phyloP scores from a whole-genome alignment of 2,888 invertebrate genomes.

The Brachypalpus laphriformis region DNA sequence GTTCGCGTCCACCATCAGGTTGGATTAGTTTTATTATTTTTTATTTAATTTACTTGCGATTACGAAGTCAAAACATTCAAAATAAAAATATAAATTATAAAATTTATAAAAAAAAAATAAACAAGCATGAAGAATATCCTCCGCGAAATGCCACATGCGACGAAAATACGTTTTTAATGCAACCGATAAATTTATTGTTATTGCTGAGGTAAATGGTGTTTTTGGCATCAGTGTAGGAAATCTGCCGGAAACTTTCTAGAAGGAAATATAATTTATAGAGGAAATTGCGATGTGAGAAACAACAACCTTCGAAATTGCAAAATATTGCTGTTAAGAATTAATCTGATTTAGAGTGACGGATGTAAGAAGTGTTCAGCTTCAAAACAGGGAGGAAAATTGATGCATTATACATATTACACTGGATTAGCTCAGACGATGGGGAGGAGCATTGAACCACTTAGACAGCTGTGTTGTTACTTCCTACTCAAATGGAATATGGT shows the following conservation, averaged over 20 bases:
- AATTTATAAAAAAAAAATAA: neutral
- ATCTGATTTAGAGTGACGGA: too few relatives aligned
- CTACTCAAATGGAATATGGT: too few relatives aligned
- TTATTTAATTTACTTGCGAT: neutral
- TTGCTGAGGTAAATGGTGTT: neutral
- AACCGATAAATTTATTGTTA: neutral
- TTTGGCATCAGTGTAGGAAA: neutral
- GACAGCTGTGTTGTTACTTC: too few relatives aligned
- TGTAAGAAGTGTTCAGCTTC: too few relatives aligned
- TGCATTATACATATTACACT: too few relatives aligned
- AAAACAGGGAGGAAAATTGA: too few relatives aligned
- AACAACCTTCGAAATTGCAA: too few relatives aligned
- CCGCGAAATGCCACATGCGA: neutral
- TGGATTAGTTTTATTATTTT: constrained; percentile 6
- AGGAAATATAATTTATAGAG: neutral
- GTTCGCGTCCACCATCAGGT: constrained; percentile 6
- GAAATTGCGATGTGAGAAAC: neutral
- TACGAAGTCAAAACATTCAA: neutral
- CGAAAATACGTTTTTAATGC: neutral
- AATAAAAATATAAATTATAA: neutral
- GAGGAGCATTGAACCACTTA: too few relatives aligned
- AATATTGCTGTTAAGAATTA: too few relatives aligned
- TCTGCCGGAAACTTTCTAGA: too few relatives aligned
- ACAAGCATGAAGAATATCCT: neutral
- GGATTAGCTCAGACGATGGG: too few relatives aligned